These are phyloP conservation scores for Plectrocnemia conspersa DNA, from an alignment of 1,140 invertebrate genomes.

Conservation along the genomic window DNA sequence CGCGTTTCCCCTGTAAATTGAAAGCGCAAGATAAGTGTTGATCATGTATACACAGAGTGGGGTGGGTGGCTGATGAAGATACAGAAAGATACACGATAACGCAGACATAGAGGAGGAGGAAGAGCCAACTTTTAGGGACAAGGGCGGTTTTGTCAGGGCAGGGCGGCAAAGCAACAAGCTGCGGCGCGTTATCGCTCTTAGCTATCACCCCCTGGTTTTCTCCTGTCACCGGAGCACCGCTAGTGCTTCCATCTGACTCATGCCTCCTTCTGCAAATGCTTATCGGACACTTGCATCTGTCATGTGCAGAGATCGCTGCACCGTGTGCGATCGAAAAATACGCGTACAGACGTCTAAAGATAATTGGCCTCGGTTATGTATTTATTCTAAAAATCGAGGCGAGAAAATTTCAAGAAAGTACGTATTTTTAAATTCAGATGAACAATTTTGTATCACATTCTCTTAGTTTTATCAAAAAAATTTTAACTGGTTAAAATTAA, in stretches of 20 bases:
- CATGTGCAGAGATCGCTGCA: slow-evolving; percentile 1
- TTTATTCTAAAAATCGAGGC: too few relatives aligned
- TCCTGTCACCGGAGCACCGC: not conserved
- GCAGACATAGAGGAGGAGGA: not conserved
- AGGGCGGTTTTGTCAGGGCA: slow-evolving; percentile 2
- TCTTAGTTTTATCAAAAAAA: too few relatives aligned
- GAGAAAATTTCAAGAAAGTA: too few relatives aligned
- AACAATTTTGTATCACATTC: too few relatives aligned
- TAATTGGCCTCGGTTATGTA: too few relatives aligned
- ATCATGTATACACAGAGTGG: slow-evolving; percentile 1
- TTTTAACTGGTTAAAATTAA: too few relatives aligned
- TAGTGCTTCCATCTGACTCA: not conserved
- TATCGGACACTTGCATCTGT: slow-evolving; percentile 25
- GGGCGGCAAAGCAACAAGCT: slow-evolving; percentile 19
- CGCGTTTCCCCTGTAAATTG: not conserved
- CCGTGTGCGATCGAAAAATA: too few relatives aligned
- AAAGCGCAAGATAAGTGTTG: slow-evolving; percentile 1
- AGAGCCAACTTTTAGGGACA: slow-evolving; percentile 10
- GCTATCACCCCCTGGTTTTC: slow-evolving; percentile 9
- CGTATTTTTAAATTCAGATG: too few relatives aligned
- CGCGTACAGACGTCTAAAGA: too few relatives aligned
- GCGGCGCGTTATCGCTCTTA: slow-evolving; percentile 11
- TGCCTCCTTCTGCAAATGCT: slow-evolving; percentile 9
- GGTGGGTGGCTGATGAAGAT: slow-evolving; percentile 13
- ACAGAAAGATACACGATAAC: slow-evolving; percentile 15